Evolutionary conservation across 2,113 vertebrate species (phyloP), one percentile per base, ranked within the genome.

Genomic region (Gyps fulvus): DNA sequence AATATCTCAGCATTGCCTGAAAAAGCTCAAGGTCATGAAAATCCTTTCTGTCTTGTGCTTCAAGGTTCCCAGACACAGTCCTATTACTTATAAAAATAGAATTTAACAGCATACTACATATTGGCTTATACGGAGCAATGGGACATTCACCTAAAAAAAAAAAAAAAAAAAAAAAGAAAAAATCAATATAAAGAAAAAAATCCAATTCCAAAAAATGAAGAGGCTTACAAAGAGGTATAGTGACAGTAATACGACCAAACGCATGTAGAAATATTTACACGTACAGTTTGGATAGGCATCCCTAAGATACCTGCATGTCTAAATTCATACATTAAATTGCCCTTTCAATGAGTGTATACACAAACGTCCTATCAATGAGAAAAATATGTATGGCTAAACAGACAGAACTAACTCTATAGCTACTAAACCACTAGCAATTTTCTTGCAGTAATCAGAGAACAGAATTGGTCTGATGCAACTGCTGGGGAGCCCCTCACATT

Each of bases 51-150:
- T 77, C 49, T 52, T 29, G 11, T 22, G 58, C 27, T 63, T 55
- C 65, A 86, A 67, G 22, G 77, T 55, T 89, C 32, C 47, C 43
- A 85, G 47, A 57, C 13, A 86, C 16, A 63, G 40, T 49, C 11
- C 36, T 79, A n/a, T 52, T 67, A 40, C n/a, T 84, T 52, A 40
- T 5, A 70, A 45, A 62, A 86, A 12, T 0, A 82, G 80, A 38
- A 63, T 87, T 45, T 61, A 63, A 61, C 63, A 87, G 32, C 19
- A 31, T 20, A 38, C 32, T 90, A 26, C 22, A 21, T 16, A 23
- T 1, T 32, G 61, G 31, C 4, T 94, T 62, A 50, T 32, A 55
- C 0, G 0, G 23, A 74, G 70, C 42, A 85, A 76, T 7, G 8
- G 45, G 11, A 57, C 12, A 31, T n/a, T 43, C 23, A 62, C 7